phyloP scores from a whole-genome alignment of 2,888 invertebrate species.

The Drosophila putrida region DNA sequence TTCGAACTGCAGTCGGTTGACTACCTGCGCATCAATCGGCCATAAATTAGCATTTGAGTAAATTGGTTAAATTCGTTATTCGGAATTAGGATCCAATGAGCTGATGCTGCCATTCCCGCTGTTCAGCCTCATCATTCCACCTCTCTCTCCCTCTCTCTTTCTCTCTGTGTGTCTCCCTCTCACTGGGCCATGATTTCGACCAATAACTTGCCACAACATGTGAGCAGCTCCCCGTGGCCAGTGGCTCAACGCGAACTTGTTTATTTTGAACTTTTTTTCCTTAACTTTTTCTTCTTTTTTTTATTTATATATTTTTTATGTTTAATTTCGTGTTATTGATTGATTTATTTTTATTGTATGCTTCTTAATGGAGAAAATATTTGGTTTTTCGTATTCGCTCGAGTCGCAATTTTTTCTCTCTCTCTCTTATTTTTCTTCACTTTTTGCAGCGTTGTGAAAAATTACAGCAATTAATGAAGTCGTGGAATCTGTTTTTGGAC shows the following conservation, averaged over 20 bases:
- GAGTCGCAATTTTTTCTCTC: not conserved
- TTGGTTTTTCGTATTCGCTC: constrained; percentile 33
- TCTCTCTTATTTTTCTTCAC: constrained; percentile 7
- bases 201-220: constrained; percentile 60
- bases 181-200: constrained; percentile 35
- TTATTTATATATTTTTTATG: constrained; percentile 52
- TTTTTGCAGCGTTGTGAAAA: constrained; percentile 55
- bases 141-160: constrained; percentile 3
- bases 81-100: constrained; percentile 83
- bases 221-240: constrained; percentile 51
- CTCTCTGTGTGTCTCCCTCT: constrained; percentile 22
- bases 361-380: constrained; percentile 70
- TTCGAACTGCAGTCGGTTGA: constrained; percentile 29
- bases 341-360: constrained; percentile 80
- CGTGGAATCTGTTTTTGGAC: constrained; percentile 30
- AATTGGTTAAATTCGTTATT: constrained; percentile 85
- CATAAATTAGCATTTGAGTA: constrained; percentile 85
- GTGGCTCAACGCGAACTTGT: constrained; percentile 60
- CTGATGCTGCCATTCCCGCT: constrained; percentile 55
- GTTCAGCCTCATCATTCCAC: constrained; percentile 50
- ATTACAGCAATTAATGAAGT: constrained; percentile 69
- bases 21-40: constrained; percentile 84
- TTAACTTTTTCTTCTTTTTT: constrained; percentile 46
- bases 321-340: constrained; percentile 80
- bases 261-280: constrained; percentile 48